Evolutionary conservation across 2,888 invertebrate genomes (phyloP), one percentile per base, ranked within the genome.

Genomic region (Uropetala carovei): DNA sequence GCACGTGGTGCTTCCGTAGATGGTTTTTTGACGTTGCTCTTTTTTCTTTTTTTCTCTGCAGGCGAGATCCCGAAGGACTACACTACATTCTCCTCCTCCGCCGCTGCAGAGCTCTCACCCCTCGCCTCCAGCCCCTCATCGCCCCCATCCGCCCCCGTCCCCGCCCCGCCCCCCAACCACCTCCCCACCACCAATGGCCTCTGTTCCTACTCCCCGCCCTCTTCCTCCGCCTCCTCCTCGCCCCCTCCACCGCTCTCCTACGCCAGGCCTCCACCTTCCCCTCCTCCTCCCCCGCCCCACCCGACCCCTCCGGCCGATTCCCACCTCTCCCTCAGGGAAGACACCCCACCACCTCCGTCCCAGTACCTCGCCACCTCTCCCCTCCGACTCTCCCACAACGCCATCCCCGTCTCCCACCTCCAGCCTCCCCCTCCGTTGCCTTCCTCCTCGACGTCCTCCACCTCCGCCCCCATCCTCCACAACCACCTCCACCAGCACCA

Each of bases 1-100:
- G 43, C 18, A n/a, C 18, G 68, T 1, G n/a, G 68, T 16, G n/a
- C 68, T 18, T 9, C 18, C 7, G n/a, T 68, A 5, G 68, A 68
- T 68, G 0, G 43, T 30, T 27, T 30, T 43, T 82, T 13, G 43
- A 43, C 8, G 43, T 5, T 14, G 14, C 14, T 82, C 7, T 75
- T 56, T 81, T 16, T 75, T 57, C 30, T 89, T 91, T 92, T 13
- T 16, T 75, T 57, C 30, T 89, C 75, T 92, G 10, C 81, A 94
- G 94, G 94, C 22, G 94, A 94, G 92, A 93, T 93, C 91, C 94
- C 94, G 11, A 93, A 93, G 86, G 94, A 94, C 92, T 94, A 93
- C 91, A 92, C 92, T 81, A 93, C 93, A 60, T 94, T 93, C 85
- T 92, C 93, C 92, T n/a, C 83, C 94, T 94, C 94, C 18, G 94